Evolutionary conservation across 2,797 vertebrate genomes (phyloP).

Genomic region (Esox masquinongy): DNA sequence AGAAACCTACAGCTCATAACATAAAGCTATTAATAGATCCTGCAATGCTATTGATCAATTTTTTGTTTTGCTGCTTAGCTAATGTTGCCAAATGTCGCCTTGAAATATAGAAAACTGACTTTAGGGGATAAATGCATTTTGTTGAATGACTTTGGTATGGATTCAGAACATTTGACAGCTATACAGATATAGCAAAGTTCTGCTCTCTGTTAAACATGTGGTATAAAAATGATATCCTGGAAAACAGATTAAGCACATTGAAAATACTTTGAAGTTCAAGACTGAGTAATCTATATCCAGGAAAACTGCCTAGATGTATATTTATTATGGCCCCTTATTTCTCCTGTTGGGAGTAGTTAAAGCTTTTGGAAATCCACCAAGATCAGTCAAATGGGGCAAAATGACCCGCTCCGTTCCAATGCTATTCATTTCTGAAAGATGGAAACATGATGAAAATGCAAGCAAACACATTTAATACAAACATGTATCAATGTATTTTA

Average conservation of each 20-base stretch:
- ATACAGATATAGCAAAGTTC: no score
- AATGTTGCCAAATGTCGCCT: not conserved
- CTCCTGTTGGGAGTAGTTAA: not conserved
- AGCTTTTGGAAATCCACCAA: slow-evolving; percentile 34
- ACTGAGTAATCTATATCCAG: not conserved
- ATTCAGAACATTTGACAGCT: not conserved
- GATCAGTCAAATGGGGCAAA: slow-evolving; percentile 19
- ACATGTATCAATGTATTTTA: slow-evolving; percentile 48
- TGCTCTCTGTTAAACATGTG: no score
- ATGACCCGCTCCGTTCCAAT: slow-evolving; percentile 28
- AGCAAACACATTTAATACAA: slow-evolving; percentile 45
- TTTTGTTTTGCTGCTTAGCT: no score
- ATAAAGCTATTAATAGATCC: not conserved
- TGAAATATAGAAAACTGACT: not conserved
- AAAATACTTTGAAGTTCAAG: not conserved
- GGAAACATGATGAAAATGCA: slow-evolving; percentile 51
- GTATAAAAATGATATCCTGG: not conserved
- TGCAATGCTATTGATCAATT: not conserved
- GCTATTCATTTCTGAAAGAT: slow-evolving; percentile 50
- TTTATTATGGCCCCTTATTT: not conserved
- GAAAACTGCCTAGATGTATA: not conserved
- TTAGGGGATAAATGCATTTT: not conserved
- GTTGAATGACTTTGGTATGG: not conserved
- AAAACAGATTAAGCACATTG: not conserved
- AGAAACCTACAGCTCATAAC: not conserved